phyloP scores from a whole-genome alignment of 1,140 invertebrate species.

The Eumeta japonica region DNA sequence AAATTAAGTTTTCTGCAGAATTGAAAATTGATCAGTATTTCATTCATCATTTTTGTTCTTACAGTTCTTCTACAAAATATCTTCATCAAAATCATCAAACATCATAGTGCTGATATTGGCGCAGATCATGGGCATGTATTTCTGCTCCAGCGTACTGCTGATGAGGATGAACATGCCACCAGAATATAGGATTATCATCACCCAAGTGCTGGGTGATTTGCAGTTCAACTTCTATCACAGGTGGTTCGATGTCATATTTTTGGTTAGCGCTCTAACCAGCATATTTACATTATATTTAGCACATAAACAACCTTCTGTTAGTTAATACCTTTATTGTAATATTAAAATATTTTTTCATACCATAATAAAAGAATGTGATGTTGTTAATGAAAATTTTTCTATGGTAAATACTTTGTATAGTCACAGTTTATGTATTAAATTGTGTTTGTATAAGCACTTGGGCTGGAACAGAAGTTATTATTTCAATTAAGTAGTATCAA shows the following conservation, averaged over 20 bases:
- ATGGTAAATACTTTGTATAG: no score
- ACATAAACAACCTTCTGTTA: constrained; percentile 72
- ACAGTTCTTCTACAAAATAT: constrained; percentile 99
- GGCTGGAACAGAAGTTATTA: no score
- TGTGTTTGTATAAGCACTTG: no score
- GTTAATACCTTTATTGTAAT: no score
- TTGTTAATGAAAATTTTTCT: no score
- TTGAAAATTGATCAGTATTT: constrained; percentile 4
- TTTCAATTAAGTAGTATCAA: no score
- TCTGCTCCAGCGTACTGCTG: constrained; percentile 94
- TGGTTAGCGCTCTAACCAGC: constrained; percentile 93
- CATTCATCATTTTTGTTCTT: constrained; percentile 36
- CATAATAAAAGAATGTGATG: no score
- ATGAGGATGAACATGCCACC: constrained; percentile 99
- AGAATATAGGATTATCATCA: constrained; percentile 96
- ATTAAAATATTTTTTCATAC: no score
- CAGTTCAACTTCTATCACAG: constrained; percentile 99
- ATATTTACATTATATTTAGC: constrained; percentile 95
- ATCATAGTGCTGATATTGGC: constrained; percentile 95
- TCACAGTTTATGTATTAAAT: no score
- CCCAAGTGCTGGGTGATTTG: constrained; percentile 94
- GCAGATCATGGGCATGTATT: constrained; percentile 99
- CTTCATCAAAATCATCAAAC: constrained; percentile 98
- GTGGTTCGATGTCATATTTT: constrained; percentile 99
- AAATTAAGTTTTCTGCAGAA: no score